These are phyloP conservation scores for Pocillopora meandrina DNA, from an alignment of 92 coral and sea anemone genomes.

Conservation along the genomic window DNA sequence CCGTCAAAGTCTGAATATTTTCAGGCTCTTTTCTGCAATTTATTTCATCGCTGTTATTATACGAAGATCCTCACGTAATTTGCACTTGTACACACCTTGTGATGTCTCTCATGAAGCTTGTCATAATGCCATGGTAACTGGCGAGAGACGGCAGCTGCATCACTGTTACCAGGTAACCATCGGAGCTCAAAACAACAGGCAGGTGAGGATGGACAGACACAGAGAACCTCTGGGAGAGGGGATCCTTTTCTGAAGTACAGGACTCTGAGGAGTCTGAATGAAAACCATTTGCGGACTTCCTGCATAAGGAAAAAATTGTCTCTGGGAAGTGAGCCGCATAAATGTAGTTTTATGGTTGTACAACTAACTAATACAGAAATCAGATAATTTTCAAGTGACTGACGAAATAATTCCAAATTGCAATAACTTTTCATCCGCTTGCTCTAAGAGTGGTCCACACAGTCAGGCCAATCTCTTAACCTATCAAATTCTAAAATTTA, in stretches of 20 bases:
- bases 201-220: constrained; percentile 82
- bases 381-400: no score
- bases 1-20: no score
- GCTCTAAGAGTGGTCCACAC: no score
- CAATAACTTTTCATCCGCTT: no score
- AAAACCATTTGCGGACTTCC: constrained; percentile 44
- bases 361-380: no score
- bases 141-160: constrained; percentile 84
- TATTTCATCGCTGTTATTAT: not conserved
- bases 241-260: constrained; percentile 71
- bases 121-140: constrained; percentile 74
- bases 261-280: constrained; percentile 75
- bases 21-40: no score
- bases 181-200: constrained; percentile 85
- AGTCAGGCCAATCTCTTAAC: no score
- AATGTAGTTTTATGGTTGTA: no score
- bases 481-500: no score
- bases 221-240: constrained; percentile 82
- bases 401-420: no score
- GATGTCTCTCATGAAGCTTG: constrained; percentile 71
- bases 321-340: not conserved
- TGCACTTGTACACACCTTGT: constrained; percentile 37
- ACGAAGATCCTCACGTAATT: not conserved
- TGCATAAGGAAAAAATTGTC: constrained; percentile 10
- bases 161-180: constrained; percentile 92